Evolutionary conservation across 2,888 invertebrate genomes (phyloP).

Genomic region (Mamestra brassicae): DNA sequence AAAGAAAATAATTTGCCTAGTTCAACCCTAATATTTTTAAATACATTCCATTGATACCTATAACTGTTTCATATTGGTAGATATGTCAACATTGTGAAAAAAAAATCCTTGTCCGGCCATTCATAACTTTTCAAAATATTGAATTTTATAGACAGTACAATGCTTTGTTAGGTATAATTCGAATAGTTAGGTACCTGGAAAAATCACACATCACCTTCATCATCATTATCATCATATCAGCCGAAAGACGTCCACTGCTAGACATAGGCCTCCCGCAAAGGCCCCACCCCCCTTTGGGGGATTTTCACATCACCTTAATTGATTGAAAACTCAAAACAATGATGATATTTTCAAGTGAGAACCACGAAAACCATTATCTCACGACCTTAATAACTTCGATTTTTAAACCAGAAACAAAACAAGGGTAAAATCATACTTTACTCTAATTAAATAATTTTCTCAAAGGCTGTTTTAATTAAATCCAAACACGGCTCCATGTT

Average conservation of each 20-base stretch:
- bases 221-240: no score
- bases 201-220: not conserved
- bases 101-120: not conserved
- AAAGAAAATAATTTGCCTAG: not conserved
- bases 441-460: conserved; percentile 76
- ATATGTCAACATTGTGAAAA: not conserved
- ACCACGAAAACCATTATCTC: not conserved
- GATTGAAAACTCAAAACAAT: not conserved
- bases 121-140: not conserved
- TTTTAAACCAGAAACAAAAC: conserved; percentile 49
- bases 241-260: no score
- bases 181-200: not conserved
- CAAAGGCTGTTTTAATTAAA: conserved; percentile 78
- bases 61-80: not conserved
- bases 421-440: conserved; percentile 63
- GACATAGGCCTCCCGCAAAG: no score
- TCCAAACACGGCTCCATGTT: conserved; percentile 64
- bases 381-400: conserved; percentile 2
- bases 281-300: no score
- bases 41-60: not conserved
- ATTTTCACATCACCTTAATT: not conserved
- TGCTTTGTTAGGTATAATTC: not conserved
- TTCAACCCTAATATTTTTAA: not conserved
- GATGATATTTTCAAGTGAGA: not conserved
- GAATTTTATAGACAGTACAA: not conserved